Percentiles rank a stretch among this genome's conserved stretches.
phyloP scores from a whole-genome alignment of 2,888 invertebrate genomes.

The Priocnemis perturbator region DNA sequence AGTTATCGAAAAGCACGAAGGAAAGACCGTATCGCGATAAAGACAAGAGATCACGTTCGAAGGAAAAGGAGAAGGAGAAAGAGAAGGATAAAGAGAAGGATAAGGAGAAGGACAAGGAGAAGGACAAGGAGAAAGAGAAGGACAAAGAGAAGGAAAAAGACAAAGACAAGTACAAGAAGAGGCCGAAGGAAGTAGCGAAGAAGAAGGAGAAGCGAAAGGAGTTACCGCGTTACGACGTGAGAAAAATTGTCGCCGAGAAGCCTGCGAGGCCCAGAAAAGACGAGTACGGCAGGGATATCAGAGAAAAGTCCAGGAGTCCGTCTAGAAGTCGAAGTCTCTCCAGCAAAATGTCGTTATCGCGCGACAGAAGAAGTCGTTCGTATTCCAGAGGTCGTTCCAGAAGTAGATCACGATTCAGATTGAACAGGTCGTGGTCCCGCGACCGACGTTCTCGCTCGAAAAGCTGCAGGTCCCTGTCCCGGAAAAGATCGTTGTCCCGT shows the following conservation, averaged over 20 bases:
- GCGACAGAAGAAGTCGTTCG: slow-evolving; percentile 66
- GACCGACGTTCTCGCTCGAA: slow-evolving; percentile 60
- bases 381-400: slow-evolving; percentile 66
- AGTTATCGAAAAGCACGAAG: slow-evolving; percentile 85
- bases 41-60: slow-evolving; percentile 69
- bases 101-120: slow-evolving; percentile 81
- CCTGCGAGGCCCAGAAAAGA: slow-evolving; percentile 81
- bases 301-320: slow-evolving; percentile 63
- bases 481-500: slow-evolving; percentile 45
- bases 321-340: slow-evolving; percentile 62
- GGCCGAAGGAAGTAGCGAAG: slow-evolving; percentile 68
- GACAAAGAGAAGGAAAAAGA: slow-evolving; percentile 71
- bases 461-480: slow-evolving; percentile 51
- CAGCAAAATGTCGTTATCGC: slow-evolving; percentile 68
- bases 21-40: slow-evolving; percentile 87
- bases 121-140: slow-evolving; percentile 81
- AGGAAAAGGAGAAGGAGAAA: slow-evolving; percentile 70
- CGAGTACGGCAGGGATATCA: slow-evolving; percentile 86
- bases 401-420: slow-evolving; percentile 65
- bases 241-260: slow-evolving; percentile 85
- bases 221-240: slow-evolving; percentile 88
- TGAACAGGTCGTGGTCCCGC: slow-evolving; percentile 66
- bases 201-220: slow-evolving; percentile 84
- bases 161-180: slow-evolving; percentile 64
- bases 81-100: slow-evolving; percentile 65